These are phyloP conservation scores for Bos indicus DNA, from an alignment of 2,113 vertebrate species.

Conservation along the genomic window DNA sequence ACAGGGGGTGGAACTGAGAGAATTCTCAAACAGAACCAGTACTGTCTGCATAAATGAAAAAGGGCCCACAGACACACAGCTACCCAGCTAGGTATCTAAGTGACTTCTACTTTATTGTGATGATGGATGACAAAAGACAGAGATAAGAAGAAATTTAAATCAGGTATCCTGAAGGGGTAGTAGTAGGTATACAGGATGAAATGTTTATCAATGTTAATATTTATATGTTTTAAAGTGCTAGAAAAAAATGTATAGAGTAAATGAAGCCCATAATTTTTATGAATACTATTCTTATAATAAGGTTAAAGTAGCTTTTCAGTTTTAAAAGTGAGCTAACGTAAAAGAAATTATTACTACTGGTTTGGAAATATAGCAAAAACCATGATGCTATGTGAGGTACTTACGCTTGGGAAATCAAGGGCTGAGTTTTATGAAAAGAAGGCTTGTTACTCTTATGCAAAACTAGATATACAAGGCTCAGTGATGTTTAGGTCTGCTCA, in stretches of 20 bases:
- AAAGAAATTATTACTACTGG: not conserved
- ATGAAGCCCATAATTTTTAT: not conserved
- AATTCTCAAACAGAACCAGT: not conserved
- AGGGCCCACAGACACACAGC: not conserved
- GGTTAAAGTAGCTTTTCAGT: not conserved
- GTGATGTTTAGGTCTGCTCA: not conserved
- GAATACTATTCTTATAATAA: not conserved
- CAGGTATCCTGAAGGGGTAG: not conserved
- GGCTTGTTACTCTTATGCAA: not conserved
- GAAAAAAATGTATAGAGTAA: not conserved
- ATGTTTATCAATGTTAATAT: not conserved
- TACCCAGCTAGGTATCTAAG: not conserved
- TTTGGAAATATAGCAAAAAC: not conserved
- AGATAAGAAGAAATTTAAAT: not conserved
- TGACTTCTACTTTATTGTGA: not conserved
- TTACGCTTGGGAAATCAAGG: not conserved
- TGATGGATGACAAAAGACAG: fast-evolving
- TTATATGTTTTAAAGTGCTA: not conserved
- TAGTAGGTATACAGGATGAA: not conserved
- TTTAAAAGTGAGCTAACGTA: not conserved
- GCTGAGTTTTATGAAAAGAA: not conserved
- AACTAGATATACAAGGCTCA: not conserved
- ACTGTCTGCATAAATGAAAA: not conserved
- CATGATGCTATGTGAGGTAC: not conserved
- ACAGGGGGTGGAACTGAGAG: not conserved